phyloP scores from a whole-genome alignment of 2,797 vertebrate species.

The Cryptoprocta ferox region DNA sequence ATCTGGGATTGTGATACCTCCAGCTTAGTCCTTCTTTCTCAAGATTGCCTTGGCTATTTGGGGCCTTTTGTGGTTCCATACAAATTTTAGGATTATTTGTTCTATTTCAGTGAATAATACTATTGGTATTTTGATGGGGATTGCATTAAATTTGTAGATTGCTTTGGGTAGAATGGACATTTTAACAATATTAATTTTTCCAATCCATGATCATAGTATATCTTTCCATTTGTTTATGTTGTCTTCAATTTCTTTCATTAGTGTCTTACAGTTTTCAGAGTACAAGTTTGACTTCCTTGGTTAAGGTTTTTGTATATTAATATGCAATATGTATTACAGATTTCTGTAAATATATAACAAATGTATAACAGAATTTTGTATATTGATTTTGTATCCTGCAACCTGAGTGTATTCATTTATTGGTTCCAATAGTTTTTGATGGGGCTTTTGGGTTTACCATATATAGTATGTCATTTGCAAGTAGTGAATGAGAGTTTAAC shows the following conservation, averaged over 20 bases:
- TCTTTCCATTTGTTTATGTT: neutral
- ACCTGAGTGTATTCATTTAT: neutral
- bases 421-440: neutral
- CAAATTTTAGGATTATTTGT: neutral
- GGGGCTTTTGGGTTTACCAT: neutral
- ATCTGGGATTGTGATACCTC: neutral
- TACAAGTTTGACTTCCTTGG: neutral
- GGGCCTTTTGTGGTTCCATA: neutral
- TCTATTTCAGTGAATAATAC: neutral
- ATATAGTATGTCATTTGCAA: neutral
- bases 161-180: neutral
- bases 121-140: neutral
- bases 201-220: neutral
- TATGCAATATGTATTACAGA: too few relatives aligned
- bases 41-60: neutral
- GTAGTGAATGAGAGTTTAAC: neutral
- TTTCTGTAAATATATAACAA: too few relatives aligned
- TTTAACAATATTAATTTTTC: neutral
- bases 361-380: neutral
- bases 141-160: neutral
- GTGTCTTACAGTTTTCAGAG: neutral
- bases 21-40: neutral
- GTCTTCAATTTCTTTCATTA: neutral
- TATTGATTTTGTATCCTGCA: neutral
- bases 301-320: neutral